Percentiles rank a stretch among this genome's conserved stretches.
Evolutionary conservation across 2,888 invertebrate species (phyloP).

Genomic region (Alcis repandata): DNA sequence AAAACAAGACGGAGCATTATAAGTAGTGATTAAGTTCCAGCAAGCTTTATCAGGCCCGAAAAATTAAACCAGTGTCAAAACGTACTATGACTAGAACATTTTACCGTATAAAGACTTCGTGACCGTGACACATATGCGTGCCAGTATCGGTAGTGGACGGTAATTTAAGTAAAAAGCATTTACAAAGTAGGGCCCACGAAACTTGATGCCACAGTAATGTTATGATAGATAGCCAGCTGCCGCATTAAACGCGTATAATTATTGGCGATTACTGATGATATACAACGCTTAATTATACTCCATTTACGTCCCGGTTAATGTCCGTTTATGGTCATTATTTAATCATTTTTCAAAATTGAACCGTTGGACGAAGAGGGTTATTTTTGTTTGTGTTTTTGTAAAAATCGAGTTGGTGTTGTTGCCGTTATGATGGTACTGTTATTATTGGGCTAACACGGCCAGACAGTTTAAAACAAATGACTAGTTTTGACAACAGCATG

Average conservation of each 20-base stretch:
- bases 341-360: conserved; percentile 22
- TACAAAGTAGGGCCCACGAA: neutral
- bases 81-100: too few relatives aligned
- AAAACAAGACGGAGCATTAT: too few relatives aligned
- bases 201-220: conserved; percentile 19
- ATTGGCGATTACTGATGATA: conserved; percentile 40
- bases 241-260: conserved; percentile 36
- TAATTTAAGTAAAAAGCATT: too few relatives aligned
- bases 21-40: too few relatives aligned
- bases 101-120: too few relatives aligned
- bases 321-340: conserved; percentile 30
- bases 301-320: conserved; percentile 32
- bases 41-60: too few relatives aligned
- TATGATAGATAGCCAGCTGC: conserved; percentile 26
- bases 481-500: too few relatives aligned
- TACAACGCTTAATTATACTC: conserved; percentile 31
- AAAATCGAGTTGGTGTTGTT: neutral
- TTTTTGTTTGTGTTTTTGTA: conserved; percentile 6
- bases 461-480: too few relatives aligned
- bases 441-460: too few relatives aligned
- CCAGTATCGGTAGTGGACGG: too few relatives aligned
- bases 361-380: conserved; percentile 3
- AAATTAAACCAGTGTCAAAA: too few relatives aligned
- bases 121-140: too few relatives aligned
- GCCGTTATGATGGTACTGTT: neutral